Conservation (phyloP, 2,888 invertebrate genomes). For the Phengaris arion region DNA sequence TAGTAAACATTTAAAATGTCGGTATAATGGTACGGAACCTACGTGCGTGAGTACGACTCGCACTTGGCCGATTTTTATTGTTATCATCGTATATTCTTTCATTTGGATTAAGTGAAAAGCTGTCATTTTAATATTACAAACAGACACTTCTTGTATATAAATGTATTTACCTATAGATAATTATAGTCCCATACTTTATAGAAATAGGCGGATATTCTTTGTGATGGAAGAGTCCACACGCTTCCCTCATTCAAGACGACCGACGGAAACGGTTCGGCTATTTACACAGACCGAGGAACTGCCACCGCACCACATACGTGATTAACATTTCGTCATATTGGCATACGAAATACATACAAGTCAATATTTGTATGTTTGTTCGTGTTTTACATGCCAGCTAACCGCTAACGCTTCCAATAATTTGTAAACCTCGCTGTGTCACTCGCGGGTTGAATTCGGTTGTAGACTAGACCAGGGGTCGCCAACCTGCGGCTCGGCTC, state of each 20-base stretch:
- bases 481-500: too few relatives aligned
- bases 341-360: not conserved
- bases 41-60: too few relatives aligned
- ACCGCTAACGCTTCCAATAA: constrained; percentile 3
- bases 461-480: not conserved
- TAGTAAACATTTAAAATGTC: too few relatives aligned
- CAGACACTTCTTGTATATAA: too few relatives aligned
- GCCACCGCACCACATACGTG: not conserved
- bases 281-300: not conserved
- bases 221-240: not conserved
- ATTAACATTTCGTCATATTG: not conserved
- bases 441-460: not conserved
- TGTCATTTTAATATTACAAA: too few relatives aligned
- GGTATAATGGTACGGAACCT: too few relatives aligned
- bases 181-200: too few relatives aligned
- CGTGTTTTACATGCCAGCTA: not conserved
- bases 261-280: not conserved
- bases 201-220: not conserved
- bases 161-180: too few relatives aligned
- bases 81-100: too few relatives aligned
- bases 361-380: constrained; percentile 13
- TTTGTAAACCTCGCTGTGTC: not conserved
- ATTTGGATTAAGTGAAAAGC: too few relatives aligned
- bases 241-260: not conserved
- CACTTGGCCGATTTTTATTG: too few relatives aligned